Evolutionary conservation across 2,888 invertebrate genomes (phyloP).

Genomic region (Cosmorhoe ocellata): DNA sequence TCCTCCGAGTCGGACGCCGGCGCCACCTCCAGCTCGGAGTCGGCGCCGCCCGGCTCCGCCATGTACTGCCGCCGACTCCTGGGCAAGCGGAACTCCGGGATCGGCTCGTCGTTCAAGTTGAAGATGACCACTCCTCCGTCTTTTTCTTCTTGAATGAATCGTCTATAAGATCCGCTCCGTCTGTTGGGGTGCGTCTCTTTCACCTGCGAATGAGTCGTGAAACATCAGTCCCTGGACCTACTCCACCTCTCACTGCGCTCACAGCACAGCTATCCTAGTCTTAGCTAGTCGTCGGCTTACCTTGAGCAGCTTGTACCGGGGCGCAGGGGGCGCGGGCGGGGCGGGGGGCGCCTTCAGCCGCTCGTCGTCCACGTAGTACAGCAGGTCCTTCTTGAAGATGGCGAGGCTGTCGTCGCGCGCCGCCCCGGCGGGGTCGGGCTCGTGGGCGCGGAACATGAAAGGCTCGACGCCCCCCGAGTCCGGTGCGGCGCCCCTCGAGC

Average conservation of each 20-base stretch:
- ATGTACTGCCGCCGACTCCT: constrained; percentile 57
- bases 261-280: no score
- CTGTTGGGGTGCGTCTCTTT: constrained; percentile 11
- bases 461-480: constrained; percentile 12
- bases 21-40: constrained; percentile 13
- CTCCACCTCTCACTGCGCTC: no score
- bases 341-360: no score
- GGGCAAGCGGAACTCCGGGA: constrained; percentile 57
- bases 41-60: constrained; percentile 28
- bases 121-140: constrained; percentile 48
- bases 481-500: no score
- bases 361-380: constrained; percentile 39
- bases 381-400: constrained; percentile 35
- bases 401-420: constrained; percentile 1
- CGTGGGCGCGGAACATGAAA: constrained; percentile 3
- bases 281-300: no score
- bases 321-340: no score
- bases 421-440: background rate
- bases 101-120: constrained; percentile 48
- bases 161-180: constrained; percentile 28
- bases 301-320: constrained; percentile 48
- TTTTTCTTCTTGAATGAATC: constrained; percentile 50
- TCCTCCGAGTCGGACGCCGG: background rate
- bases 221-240: no score
- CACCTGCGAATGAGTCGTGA: constrained; percentile 6